Evolutionary conservation across 2,113 vertebrate genomes (phyloP), one percentile per base, ranked within the genome.

Genomic region (Etia nguti): DNA sequence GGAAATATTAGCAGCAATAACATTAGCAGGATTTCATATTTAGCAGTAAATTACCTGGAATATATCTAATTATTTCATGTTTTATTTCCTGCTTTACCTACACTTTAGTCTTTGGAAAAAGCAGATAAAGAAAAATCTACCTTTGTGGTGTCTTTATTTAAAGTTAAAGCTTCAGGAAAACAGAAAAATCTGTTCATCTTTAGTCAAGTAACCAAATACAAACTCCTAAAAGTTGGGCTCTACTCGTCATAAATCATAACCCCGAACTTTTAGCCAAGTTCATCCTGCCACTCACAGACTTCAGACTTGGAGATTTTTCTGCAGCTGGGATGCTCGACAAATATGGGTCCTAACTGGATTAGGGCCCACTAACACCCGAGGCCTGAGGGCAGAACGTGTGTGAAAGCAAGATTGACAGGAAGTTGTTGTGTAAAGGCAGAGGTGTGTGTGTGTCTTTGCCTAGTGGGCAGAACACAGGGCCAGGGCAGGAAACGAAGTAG

Each of bases 361-460:
- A 84, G 83, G 88, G 93, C 85, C 48, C 75, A 41, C 86, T 82
- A 62, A 80, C 77, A 62, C 87, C 77, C 8, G 20, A 79, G 55
- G 87, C 91, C 91, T 38, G 86, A 90, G 92, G 92, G 85, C 92
- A 83, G 87, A 90, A 86, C 54, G 22, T 89, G 90, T 87, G 90
- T 89, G 89, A 91, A 90, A 92, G 83, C 80, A 86, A 86, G 81
- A 90, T 91, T 91, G 90, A 93, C 89, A 93, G 92, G 93, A 94
- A 94, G 90, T 91, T 92, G 86, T 90, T 5, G 86, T 88, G 91
- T 92, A 92, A 90, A 89, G 54, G 89, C 92, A 90, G 88, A 92
- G 56, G 89, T 88, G 86, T 92, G 81, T 87, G 68, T 86, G 62
- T 88, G 89, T 93, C 86, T 93, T 88, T 94, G 89, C 85, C 89